phyloP scores from a whole-genome alignment of 2,888 invertebrate species.

The Sympetrum striolatum region DNA sequence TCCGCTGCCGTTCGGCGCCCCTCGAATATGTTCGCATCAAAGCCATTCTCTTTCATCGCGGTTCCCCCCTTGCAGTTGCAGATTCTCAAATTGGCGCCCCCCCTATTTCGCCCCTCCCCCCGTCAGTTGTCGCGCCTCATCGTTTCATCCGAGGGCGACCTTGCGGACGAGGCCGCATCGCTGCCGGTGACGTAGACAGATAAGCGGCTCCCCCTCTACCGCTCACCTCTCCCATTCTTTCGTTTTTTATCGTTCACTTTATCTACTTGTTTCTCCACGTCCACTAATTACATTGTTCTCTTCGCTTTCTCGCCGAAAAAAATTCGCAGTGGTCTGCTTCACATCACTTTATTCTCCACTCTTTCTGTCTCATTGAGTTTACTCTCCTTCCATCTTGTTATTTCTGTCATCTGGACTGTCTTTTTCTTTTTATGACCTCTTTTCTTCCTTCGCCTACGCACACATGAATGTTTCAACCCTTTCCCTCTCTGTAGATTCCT shows the following conservation, averaged over 20 bases:
- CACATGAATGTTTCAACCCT: background rate
- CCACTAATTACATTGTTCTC: background rate
- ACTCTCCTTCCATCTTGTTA: background rate
- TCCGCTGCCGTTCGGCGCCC: no score
- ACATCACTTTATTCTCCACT: background rate
- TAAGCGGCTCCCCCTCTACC: background rate
- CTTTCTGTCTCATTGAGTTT: background rate
- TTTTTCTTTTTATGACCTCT: background rate
- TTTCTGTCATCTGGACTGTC: background rate
- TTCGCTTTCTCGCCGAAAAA: background rate
- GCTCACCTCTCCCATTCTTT: background rate
- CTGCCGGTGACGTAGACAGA: constrained; percentile 26
- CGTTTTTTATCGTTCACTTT: background rate
- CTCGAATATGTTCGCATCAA: no score
- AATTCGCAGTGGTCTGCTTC: background rate
- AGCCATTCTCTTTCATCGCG: no score
- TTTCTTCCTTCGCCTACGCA: background rate
- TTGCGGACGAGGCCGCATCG: constrained; percentile 24
- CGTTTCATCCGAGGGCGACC: constrained; percentile 8
- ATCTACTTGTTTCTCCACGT: background rate
- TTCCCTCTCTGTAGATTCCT: background rate
- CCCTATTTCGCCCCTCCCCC: background rate
- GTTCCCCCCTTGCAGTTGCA: no score
- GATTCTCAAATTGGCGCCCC: background rate
- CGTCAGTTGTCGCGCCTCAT: background rate